Conservation (phyloP, 2,888 invertebrate genomes). For the Galeopsomyia nigrocyanea region DNA sequence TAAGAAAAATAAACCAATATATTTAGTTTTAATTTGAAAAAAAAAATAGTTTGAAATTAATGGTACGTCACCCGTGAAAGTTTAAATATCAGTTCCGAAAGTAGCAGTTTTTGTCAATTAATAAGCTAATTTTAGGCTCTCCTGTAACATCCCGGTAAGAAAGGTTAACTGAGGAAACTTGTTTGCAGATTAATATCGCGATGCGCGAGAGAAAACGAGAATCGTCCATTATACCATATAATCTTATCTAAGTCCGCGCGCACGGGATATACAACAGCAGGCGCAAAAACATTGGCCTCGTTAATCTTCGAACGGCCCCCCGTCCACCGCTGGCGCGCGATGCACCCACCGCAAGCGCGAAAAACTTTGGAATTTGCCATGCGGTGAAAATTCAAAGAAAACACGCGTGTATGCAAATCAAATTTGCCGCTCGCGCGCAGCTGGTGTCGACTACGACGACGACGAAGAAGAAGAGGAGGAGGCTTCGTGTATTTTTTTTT, state of each 20-base stretch:
- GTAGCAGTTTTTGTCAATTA: not conserved
- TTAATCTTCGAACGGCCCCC: conserved; percentile 17
- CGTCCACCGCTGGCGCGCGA: not conserved
- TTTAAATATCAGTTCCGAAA: no score
- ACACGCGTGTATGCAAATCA: conserved; percentile 33
- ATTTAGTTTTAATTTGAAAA: no score
- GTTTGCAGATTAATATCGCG: not conserved
- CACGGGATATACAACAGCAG: not conserved
- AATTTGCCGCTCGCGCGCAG: conserved; percentile 26
- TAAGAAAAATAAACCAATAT: no score
- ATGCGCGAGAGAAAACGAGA: conserved; percentile 8
- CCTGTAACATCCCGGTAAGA: not conserved
- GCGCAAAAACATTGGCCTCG: conserved; percentile 17
- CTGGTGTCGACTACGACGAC: conserved; percentile 4
- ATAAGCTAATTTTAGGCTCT: not conserved
- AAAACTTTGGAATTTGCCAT: conserved; percentile 1
- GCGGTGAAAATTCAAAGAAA: conserved; percentile 13
- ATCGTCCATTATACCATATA: not conserved
- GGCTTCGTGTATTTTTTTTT: not conserved
- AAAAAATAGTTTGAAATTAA: no score
- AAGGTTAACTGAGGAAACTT: conserved; percentile 2
- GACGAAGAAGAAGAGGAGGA: no score
- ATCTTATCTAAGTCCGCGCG: conserved; percentile 7
- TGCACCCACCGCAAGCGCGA: not conserved
- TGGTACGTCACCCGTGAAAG: no score